Base-by-base conservation (phyloP, 2,888 invertebrate genomes). In the Caenorhabditis becei region DNA sequence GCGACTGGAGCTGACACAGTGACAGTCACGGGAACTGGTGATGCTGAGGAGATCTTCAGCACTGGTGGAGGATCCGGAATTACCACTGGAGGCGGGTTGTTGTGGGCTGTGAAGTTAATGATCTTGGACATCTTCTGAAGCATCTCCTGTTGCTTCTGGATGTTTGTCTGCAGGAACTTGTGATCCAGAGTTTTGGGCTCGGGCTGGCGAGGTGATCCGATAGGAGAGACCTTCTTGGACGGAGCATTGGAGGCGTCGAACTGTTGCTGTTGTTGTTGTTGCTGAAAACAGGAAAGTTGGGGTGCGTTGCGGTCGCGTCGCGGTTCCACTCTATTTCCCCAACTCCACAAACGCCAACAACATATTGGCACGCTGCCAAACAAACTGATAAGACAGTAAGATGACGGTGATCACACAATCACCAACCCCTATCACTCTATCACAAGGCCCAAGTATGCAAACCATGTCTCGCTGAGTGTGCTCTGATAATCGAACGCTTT, bases 111-210 rank as follows among this genome's bases (percentile, higher is more conserved):
- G 11, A 65, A 10, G 0, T 24, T n/a, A 10, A 74, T 54, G 16
- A 74, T n/a, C 20, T 65, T 74, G 1, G 72, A 56, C 63, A 74
- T 74, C 37, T 47, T 74, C 20, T 37, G 49, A 0, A 74, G 54
- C 58, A 51, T 74, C 16, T 74, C 62, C 20, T 41, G 28, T 23
- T 74, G 65, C 24, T 74, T 65, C 10, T 74, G 65, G 56, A 74
- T 56, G 51, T 58, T 49, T 4, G 10, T 16, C 20, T 65, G 56
- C 58, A 74, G 54, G 2, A 56, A 32, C 5, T 72, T 63, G 24
- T 44, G 58, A 11, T 62, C 63, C 32, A 72, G 8, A 16, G 54
- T 35, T 35, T 56, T 61, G n/a, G n/a, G 18, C 5, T 63, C 62
- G 1, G 28, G 11, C 23, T 54, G 63, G 0, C 26, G 10, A 14